A percentile compares a stretch with the other conserved stretches of the same genome.
phyloP scores from a whole-genome alignment of 2,888 invertebrate species.

The Ariolimax columbianus region DNA sequence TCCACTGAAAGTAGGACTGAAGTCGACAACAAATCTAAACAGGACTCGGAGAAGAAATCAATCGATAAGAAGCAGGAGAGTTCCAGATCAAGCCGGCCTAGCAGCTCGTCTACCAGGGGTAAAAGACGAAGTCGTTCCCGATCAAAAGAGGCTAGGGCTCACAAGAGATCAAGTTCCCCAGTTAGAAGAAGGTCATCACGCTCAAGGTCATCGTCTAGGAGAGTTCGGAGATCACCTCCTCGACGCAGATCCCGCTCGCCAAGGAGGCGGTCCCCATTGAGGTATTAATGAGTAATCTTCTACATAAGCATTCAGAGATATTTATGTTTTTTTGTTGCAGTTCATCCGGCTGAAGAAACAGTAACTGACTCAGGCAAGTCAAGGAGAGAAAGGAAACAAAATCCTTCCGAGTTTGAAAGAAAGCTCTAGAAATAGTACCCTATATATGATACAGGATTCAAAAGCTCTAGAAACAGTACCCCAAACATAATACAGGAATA shows the following conservation, averaged over 20 bases:
- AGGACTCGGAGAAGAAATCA: conserved; percentile 52
- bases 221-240: conserved; percentile 42
- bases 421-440: too few species aligned
- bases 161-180: conserved; percentile 19
- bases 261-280: conserved; percentile 51
- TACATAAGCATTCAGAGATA: neutral
- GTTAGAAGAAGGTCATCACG: conserved; percentile 46
- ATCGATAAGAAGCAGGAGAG: conserved; percentile 54
- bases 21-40: conserved; percentile 37
- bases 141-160: conserved; percentile 15
- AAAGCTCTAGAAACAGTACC: too few species aligned
- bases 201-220: conserved; percentile 49
- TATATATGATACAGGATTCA: too few species aligned
- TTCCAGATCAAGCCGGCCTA: neutral
- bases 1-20: neutral
- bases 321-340: too few species aligned
- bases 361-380: too few species aligned
- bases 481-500: too few species aligned
- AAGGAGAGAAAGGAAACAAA: too few species aligned
- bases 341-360: too few species aligned
- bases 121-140: conserved; percentile 31
- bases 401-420: too few species aligned
- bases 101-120: neutral
- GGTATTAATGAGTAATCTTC: conserved; percentile 29
- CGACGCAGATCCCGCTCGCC: conserved; percentile 52